Conservation (phyloP, 2,113 vertebrate species). For the Mormyrus iriodes region DNA sequence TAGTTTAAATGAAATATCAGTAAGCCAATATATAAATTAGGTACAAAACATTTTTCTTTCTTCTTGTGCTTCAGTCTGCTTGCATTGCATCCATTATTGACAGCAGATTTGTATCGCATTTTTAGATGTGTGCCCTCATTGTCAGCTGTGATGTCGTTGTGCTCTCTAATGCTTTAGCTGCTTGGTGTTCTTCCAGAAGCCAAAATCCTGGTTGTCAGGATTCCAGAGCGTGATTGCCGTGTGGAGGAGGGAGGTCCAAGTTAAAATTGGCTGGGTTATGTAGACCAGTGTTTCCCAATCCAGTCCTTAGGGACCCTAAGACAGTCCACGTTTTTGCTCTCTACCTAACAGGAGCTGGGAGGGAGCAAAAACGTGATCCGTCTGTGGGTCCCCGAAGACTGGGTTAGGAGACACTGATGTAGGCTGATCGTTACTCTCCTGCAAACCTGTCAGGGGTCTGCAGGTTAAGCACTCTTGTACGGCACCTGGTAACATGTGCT, state of each 20-base stretch:
- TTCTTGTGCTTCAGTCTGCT: neutral
- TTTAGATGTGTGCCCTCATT: neutral
- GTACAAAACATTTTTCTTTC: neutral
- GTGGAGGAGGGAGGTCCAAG: neutral
- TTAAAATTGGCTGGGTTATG: neutral
- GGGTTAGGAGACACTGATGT: neutral
- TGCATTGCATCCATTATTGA: neutral
- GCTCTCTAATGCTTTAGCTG: neutral
- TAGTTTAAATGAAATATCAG: neutral
- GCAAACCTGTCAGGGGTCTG: neutral
- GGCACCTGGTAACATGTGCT: neutral
- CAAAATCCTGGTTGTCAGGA: neutral
- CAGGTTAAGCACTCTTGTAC: neutral
- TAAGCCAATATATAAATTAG: neutral
- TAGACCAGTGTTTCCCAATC: neutral
- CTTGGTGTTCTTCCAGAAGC: neutral
- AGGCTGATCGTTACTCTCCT: neutral
- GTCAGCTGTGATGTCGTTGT: neutral
- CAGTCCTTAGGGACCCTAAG: neutral
- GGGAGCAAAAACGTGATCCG: neutral
- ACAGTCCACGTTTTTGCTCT: neutral
- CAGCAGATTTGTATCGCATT: neutral
- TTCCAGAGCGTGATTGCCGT: neutral
- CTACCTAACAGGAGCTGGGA: neutral
- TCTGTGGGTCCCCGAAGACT: no score